Conservation (phyloP, 2,888 invertebrate species). For the Hydroisotoma schaefferi region DNA sequence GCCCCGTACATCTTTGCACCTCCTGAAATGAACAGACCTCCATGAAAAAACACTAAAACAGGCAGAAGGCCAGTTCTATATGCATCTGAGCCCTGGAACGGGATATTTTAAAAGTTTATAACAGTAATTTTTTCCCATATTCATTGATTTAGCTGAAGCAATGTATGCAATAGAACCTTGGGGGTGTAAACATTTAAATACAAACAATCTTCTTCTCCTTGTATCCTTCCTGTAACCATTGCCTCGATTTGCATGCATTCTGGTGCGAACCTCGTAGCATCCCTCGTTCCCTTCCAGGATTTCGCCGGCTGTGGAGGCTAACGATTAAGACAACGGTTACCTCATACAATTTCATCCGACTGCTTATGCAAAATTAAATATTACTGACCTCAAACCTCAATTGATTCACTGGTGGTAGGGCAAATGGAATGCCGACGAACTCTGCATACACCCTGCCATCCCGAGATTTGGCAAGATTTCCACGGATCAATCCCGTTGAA, state of each 20-base stretch:
- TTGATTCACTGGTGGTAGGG: slow-evolving; percentile 16
- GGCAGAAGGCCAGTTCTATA: slow-evolving; percentile 5
- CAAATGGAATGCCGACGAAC: slow-evolving; percentile 27
- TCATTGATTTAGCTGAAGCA: no score
- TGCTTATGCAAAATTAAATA: not conserved
- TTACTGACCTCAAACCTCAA: slow-evolving; percentile 24
- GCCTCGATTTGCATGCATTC: slow-evolving; percentile 35
- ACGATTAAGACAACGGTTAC: not conserved
- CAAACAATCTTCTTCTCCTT: slow-evolving; percentile 26
- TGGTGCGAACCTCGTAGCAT: slow-evolving; percentile 26
- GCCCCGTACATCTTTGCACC: slow-evolving; percentile 21
- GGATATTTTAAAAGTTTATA: no score
- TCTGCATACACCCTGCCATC: slow-evolving; percentile 23
- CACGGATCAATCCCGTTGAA: slow-evolving; percentile 18
- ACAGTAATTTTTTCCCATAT: no score
- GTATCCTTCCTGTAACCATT: slow-evolving; percentile 21
- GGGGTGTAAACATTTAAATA: slow-evolving; percentile 20
- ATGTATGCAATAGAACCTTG: slow-evolving; percentile 9
- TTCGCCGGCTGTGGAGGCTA: slow-evolving; percentile 31
- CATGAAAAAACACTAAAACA: slow-evolving; percentile 28
- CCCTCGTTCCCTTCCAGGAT: slow-evolving; percentile 33
- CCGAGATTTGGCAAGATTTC: slow-evolving; percentile 17
- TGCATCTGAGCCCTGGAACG: no score
- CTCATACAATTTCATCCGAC: no score
- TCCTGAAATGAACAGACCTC: slow-evolving; percentile 28